Conservation (phyloP, 2,888 invertebrate species). For the Lysandra coridon region DNA sequence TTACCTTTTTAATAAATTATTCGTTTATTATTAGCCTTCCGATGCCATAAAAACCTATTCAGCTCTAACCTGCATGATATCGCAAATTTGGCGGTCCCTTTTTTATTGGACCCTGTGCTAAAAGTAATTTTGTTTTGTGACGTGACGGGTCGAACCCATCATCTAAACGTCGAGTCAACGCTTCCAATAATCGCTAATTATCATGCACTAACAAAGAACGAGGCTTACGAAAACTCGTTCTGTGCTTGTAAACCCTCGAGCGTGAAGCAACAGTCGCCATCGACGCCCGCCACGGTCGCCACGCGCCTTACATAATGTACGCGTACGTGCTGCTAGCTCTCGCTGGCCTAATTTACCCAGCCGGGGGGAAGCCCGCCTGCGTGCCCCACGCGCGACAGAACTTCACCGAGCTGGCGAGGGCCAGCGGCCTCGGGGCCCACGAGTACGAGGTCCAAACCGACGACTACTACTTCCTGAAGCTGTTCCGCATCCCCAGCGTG, state of each 20-base stretch:
- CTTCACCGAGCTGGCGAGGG: constrained; percentile 41
- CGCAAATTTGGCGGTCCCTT: neutral
- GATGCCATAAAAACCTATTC: too few relatives aligned
- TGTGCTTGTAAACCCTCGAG: neutral
- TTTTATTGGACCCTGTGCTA: neutral
- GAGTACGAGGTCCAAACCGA: constrained; percentile 46
- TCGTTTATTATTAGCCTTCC: too few relatives aligned
- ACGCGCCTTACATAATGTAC: constrained; percentile 13
- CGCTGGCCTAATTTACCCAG: neutral
- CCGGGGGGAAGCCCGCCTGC: neutral
- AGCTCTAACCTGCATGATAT: neutral
- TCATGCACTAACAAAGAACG: neutral
- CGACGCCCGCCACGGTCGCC: neutral
- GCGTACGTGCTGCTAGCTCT: neutral
- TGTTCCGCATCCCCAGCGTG: constrained; percentile 47
- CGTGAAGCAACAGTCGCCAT: neutral
- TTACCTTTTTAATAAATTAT: too few relatives aligned
- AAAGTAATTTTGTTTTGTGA: neutral
- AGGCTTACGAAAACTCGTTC: neutral
- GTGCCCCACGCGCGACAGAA: constrained; percentile 32
- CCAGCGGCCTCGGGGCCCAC: constrained; percentile 42
- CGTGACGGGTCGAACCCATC: neutral
- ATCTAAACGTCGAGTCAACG: neutral
- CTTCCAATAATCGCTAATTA: neutral
- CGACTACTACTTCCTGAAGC: constrained; percentile 50